Percentiles rank a stretch among this genome's conserved stretches.
Evolutionary conservation across 2,888 invertebrate genomes (phyloP).

Genomic region (Catonia carolina): DNA sequence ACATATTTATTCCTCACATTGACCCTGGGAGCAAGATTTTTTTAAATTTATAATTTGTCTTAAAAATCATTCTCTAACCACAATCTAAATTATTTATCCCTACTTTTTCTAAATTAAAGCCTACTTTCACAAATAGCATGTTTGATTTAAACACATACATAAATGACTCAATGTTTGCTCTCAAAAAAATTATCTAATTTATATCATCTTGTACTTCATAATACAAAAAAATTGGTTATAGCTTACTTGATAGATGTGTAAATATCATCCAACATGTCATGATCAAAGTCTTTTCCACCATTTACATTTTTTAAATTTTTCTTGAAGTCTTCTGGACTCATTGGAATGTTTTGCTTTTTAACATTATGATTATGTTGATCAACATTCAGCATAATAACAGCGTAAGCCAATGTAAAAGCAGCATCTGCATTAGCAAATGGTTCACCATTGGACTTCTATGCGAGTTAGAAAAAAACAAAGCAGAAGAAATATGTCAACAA

Average conservation of each 20-base stretch:
- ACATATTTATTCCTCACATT: too few species aligned
- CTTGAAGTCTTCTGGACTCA: conserved; percentile 87
- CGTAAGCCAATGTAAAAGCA: conserved; percentile 95
- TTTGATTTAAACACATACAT: too few species aligned
- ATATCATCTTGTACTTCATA: too few species aligned
- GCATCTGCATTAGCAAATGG: conserved; percentile 96
- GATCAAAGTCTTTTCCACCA: conserved; percentile 87
- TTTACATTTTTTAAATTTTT: conserved; percentile 91
- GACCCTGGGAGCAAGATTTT: too few species aligned
- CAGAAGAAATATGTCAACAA: conserved; percentile 4
- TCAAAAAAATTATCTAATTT: too few species aligned
- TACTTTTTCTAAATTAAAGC: too few species aligned
- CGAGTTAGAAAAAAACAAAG: conserved; percentile 42
- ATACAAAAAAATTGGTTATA: too few species aligned
- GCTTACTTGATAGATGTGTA: conserved; percentile 81
- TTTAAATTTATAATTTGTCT: too few species aligned
- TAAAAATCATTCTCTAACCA: too few species aligned
- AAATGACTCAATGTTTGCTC: too few species aligned
- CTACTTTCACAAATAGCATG: too few species aligned
- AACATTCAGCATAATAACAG: conserved; percentile 98
- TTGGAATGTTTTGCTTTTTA: conserved; percentile 86
- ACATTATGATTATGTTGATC: conserved; percentile 99
- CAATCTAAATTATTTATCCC: too few species aligned
- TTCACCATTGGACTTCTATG: conserved; percentile 79
- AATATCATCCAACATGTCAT: conserved; percentile 85